These are phyloP conservation scores for Erythrocercus mccallii DNA, from an alignment of 2,113 vertebrate species.

Conservation along the genomic window DNA sequence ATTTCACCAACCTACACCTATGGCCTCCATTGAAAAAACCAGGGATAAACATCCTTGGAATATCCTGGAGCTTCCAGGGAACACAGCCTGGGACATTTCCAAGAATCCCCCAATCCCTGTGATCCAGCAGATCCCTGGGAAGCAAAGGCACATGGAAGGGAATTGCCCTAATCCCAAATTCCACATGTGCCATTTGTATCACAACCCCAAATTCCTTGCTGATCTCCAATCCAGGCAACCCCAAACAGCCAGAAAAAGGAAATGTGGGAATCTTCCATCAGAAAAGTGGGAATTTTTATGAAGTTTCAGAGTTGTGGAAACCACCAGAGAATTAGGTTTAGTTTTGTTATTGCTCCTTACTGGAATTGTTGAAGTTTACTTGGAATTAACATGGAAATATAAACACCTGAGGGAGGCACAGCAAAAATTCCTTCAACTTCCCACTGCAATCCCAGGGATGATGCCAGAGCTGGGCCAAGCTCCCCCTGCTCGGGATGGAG, in stretches of 20 bases:
- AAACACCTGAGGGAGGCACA: background rate
- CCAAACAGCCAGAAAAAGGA: background rate
- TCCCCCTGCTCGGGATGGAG: background rate
- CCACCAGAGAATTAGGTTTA: background rate
- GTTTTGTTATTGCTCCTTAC: background rate
- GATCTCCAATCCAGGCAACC: background rate
- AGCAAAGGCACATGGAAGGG: background rate
- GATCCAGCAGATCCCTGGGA: background rate
- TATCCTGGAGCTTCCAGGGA: background rate
- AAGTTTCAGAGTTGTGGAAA: background rate
- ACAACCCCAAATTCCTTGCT: background rate
- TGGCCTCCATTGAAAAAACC: background rate
- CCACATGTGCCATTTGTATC: background rate
- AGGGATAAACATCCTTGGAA: rapidly evolving
- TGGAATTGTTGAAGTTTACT: too few species aligned
- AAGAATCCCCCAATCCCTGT: rapidly evolving
- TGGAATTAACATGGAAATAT: background rate
- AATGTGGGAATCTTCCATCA: background rate
- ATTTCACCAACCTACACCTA: background rate
- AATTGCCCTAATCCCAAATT: background rate
- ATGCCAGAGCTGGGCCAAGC: rapidly evolving
- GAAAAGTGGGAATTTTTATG: background rate
- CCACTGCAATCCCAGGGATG: rapidly evolving
- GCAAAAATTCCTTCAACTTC: background rate
- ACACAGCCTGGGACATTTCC: background rate